Evolutionary conservation across 2,888 invertebrate genomes (phyloP), one percentile per base, ranked within the genome.

Genomic region (Cylloceria caligata): DNA sequence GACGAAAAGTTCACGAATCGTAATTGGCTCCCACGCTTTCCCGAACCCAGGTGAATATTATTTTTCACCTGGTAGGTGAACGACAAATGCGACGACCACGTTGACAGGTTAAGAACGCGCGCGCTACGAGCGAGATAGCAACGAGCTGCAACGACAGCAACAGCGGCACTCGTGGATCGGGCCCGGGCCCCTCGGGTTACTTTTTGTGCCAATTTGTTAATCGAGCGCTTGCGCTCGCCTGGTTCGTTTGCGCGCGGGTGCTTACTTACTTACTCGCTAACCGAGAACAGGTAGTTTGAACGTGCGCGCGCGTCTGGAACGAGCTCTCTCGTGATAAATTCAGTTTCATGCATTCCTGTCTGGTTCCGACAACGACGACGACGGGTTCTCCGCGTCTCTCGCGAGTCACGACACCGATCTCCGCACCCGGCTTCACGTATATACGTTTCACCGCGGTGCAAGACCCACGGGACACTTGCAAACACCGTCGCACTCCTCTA

Each of bases 201-300:
- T 90, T 90, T 90, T 90, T 90, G 88, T 84, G 87, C 78, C 88
- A 90, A 90, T 90, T 90, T 90, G 89, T 90, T 90, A 90, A 90
- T 90, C 89, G 87, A 83, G 85, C 85, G 85, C 85, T 87, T 87
- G 67, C 73, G 62, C 73, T 67, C 47, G 30, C 68, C 47, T 62
- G 64, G 16, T 27, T 72, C 24, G 39, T 73, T 78, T 55, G 62
- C 64, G 69, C 64, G 57, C 60, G 62, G 24, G 64, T 65, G 74
- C 34, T 27, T 65, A 78, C 73, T 81, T 65, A 76, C 81, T 77
- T 60, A 69, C 74, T 81, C 68, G 36, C 60, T 79, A 55, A 73
- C 73, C 75, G 64, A 52, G 69, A 80, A 74, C 83, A 71, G 79
- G 82, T 76, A 84, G 73, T 68, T 74, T 60, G 80, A 76, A 27